Evolutionary conservation across 2,888 invertebrate species (phyloP).

Genomic region (Scrobipalpa costella): DNA sequence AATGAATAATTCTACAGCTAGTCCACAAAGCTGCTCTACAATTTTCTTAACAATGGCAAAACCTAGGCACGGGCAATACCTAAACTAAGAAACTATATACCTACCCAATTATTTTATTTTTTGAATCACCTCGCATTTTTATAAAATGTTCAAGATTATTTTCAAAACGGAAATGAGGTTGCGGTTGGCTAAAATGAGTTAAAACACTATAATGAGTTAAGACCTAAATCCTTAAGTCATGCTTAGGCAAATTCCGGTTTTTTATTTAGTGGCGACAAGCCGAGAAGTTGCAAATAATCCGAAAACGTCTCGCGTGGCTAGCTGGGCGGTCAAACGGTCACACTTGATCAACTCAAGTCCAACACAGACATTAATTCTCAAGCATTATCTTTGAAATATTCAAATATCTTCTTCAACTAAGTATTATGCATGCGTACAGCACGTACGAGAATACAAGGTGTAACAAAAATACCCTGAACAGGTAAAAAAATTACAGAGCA

Average conservation of each 20-base stretch:
- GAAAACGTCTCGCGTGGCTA: conserved; percentile 19
- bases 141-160: not conserved
- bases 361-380: not conserved
- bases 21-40: not conserved
- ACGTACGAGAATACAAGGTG: too few species aligned
- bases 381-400: conserved; percentile 11
- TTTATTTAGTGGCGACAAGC: not conserved
- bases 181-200: not conserved
- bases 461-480: too few species aligned
- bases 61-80: too few species aligned
- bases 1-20: not conserved
- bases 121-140: not conserved
- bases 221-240: not conserved
- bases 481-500: too few species aligned
- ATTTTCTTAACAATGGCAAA: not conserved
- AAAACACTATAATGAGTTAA: not conserved
- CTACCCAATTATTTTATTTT: too few species aligned
- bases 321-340: conserved; percentile 18
- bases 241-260: not conserved
- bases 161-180: conserved; percentile 3
- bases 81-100: too few species aligned
- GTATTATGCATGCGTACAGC: too few species aligned
- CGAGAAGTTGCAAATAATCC: not conserved
- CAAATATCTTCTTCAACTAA: not conserved
- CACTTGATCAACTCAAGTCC: conserved; percentile 6